These are phyloP conservation scores for Operophtera brumata DNA, from an alignment of 2,888 invertebrate genomes.

Conservation along the genomic window DNA sequence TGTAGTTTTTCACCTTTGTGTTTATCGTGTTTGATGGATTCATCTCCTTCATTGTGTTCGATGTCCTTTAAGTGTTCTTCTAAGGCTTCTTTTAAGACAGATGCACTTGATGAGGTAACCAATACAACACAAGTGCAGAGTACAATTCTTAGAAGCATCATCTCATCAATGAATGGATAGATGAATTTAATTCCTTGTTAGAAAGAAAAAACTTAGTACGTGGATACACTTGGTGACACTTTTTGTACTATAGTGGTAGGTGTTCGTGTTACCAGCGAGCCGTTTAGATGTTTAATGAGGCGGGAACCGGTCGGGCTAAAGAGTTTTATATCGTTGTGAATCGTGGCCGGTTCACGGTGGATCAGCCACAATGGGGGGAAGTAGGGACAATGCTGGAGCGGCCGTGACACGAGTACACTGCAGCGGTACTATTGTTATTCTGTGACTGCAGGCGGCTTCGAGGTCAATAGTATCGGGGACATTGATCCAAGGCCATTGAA, in stretches of 20 bases:
- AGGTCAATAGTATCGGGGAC: conserved; percentile 64
- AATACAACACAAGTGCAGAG: conserved; percentile 51
- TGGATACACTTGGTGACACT: background rate
- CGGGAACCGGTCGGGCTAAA: conserved; percentile 52
- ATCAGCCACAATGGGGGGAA: conserved; percentile 79
- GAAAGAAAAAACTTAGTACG: too few species aligned
- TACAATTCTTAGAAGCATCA: conserved; percentile 54
- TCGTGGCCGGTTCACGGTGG: conserved; percentile 65
- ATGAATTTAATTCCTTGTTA: background rate
- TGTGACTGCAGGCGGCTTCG: conserved; percentile 38
- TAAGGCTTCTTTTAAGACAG: conserved; percentile 67
- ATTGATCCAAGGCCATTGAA: conserved; percentile 53
- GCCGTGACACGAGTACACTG: conserved; percentile 60
- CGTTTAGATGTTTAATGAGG: conserved; percentile 53
- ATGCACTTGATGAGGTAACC: conserved; percentile 54
- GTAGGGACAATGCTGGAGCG: conserved; percentile 48
- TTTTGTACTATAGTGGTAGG: background rate
- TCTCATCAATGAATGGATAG: conserved; percentile 50
- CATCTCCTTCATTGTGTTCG: conserved; percentile 65
- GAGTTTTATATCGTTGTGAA: conserved; percentile 71
- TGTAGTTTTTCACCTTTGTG: conserved; percentile 73
- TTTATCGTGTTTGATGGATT: conserved; percentile 67
- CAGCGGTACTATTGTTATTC: background rate
- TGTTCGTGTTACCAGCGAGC: conserved; percentile 42
- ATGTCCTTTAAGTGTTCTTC: conserved; percentile 75